Evolutionary conservation across 1,140 invertebrate species (phyloP).

Genomic region (Aphelenchoides fujianensis): DNA sequence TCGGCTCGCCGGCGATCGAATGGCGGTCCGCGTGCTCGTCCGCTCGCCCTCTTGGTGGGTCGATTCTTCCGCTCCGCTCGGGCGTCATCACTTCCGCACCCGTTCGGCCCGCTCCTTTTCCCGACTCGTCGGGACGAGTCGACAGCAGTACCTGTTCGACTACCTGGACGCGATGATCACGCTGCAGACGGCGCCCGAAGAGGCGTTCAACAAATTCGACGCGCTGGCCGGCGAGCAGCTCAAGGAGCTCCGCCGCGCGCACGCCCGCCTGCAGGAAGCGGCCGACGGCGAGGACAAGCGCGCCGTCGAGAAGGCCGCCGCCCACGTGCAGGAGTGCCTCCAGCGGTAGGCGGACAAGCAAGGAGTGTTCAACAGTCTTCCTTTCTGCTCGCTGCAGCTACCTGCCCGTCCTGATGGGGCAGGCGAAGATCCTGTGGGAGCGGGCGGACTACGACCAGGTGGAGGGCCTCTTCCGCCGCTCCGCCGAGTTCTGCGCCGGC

Average conservation of each 20-base stretch:
- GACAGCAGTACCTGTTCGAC: constrained; percentile 73
- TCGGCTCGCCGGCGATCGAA: too few species aligned
- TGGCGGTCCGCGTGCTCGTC: too few species aligned
- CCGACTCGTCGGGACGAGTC: too few species aligned
- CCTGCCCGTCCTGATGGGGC: constrained; percentile 93
- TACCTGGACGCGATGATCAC: constrained; percentile 87
- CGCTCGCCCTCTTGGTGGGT: too few species aligned
- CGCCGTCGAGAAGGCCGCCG: constrained; percentile 42
- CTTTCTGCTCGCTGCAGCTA: constrained; percentile 67
- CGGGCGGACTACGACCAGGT: constrained; percentile 90
- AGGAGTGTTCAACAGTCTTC: too few species aligned
- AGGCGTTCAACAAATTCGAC: constrained; percentile 94
- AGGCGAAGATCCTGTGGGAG: constrained; percentile 98
- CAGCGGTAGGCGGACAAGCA: constrained; percentile 30
- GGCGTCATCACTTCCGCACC: too few species aligned
- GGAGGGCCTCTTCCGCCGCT: constrained; percentile 73
- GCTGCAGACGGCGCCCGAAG: constrained; percentile 91
- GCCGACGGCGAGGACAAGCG: constrained; percentile 32
- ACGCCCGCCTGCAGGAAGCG: constrained; percentile 76
- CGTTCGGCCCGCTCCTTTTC: too few species aligned
- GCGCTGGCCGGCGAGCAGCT: constrained; percentile 86
- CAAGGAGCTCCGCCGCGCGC: constrained; percentile 83
- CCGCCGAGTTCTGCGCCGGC: constrained; percentile 94
- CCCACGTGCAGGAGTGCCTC: constrained; percentile 35
- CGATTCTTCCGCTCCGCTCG: too few species aligned